A percentile compares a stretch with the other conserved stretches of the same genome.
Conservation (phyloP, 2,797 vertebrate species). For the Enteromius unitaeniatus region DNA sequence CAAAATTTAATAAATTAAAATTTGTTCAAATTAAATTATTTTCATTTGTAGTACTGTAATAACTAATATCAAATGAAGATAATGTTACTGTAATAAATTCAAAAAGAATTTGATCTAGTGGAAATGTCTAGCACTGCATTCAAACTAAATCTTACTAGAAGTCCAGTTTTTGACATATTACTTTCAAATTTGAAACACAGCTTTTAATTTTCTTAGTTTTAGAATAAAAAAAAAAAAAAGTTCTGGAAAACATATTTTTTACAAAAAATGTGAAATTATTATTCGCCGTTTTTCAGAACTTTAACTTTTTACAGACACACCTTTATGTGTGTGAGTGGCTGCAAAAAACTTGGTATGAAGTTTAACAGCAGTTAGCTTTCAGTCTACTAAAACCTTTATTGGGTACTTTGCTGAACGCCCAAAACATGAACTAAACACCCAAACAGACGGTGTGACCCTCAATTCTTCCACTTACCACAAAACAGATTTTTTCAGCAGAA, state of each 20-base stretch:
- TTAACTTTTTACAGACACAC: not conserved
- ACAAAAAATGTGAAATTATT: not conserved
- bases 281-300: not conserved
- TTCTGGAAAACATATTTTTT: not conserved
- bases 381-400: not conserved
- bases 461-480: not conserved
- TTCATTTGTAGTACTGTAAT: not conserved
- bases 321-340: not conserved
- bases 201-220: not conserved
- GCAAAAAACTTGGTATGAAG: not conserved
- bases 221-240: not conserved
- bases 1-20: not conserved
- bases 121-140: not conserved
- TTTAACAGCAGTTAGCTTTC: conserved; percentile 4
- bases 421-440: conserved; percentile 14
- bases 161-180: not conserved
- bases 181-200: not conserved
- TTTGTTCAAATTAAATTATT: not conserved
- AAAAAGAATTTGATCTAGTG: not conserved
- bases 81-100: not conserved
- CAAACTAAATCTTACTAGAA: not conserved
- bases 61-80: not conserved
- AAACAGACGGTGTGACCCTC: not conserved
- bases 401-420: not conserved
- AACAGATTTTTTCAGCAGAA: conserved; percentile 22